Conservation (phyloP, 2,888 invertebrate species). For the Seira musarum region DNA sequence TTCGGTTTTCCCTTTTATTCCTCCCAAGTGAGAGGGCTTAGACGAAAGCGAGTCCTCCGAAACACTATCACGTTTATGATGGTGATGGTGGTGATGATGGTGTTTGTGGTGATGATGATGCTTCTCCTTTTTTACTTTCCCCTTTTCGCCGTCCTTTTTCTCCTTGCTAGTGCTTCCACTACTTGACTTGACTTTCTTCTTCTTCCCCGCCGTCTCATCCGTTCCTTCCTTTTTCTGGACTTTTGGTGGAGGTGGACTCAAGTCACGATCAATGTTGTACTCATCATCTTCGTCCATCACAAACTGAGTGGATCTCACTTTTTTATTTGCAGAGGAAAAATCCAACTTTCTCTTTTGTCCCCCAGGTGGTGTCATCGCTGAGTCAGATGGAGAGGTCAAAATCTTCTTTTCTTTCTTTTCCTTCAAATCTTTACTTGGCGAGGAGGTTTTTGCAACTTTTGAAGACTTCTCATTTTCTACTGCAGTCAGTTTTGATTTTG, state of each 20-base stretch:
- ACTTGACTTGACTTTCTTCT: constrained; percentile 13
- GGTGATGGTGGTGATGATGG: constrained; percentile 44
- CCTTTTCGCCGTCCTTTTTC: constrained; percentile 25
- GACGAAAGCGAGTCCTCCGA: constrained; percentile 23
- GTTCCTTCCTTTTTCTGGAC: constrained; percentile 22
- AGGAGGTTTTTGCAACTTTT: constrained; percentile 19
- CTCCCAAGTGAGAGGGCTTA: constrained; percentile 73
- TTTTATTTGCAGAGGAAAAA: constrained; percentile 29
- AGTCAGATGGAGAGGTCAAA: not conserved
- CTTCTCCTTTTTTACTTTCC: constrained; percentile 45
- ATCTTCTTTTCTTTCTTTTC: constrained; percentile 26
- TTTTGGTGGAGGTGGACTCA: constrained; percentile 51
- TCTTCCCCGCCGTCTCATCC: constrained; percentile 27
- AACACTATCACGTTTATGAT: constrained; percentile 19
- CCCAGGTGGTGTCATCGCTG: not conserved
- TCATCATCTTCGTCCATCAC: constrained; percentile 57
- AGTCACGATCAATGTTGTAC: constrained; percentile 52
- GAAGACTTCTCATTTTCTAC: not conserved
- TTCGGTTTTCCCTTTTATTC: constrained; percentile 74
- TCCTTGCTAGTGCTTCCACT: too few species aligned
- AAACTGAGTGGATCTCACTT: constrained; percentile 46
- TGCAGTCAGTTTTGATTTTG: constrained; percentile 8
- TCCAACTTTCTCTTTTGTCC: constrained; percentile 42
- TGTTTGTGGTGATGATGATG: constrained; percentile 46
- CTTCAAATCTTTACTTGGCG: constrained; percentile 25